These are phyloP conservation scores for Schizopygopsis malacanthus DNA, from an alignment of 2,797 vertebrate species.

Conservation along the genomic window DNA sequence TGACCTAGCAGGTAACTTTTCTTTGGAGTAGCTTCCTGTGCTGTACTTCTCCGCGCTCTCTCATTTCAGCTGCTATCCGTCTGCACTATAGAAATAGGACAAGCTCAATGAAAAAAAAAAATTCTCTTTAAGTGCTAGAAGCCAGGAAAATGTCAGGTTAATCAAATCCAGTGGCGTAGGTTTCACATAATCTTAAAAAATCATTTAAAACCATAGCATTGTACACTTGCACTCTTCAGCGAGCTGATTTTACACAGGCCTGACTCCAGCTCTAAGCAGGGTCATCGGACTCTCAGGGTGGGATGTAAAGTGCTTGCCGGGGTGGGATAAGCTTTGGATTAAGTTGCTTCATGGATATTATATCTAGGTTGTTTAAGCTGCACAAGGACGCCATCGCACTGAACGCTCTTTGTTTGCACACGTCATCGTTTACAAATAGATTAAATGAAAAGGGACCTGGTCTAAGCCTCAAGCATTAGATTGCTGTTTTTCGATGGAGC, in stretches of 20 bases:
- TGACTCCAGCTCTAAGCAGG: neutral
- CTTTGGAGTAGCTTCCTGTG: slow-evolving; percentile 5
- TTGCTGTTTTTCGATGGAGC: too few relatives aligned
- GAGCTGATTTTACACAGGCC: neutral
- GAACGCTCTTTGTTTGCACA: too few relatives aligned
- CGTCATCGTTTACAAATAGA: too few relatives aligned
- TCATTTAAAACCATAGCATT: neutral
- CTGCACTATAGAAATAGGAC: neutral
- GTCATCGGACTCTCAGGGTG: neutral
- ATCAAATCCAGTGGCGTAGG: neutral
- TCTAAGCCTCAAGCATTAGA: too few relatives aligned
- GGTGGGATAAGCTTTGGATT: neutral
- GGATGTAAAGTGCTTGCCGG: too few relatives aligned
- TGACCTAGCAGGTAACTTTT: slow-evolving; percentile 20
- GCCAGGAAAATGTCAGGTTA: neutral
- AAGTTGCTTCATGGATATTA: neutral
- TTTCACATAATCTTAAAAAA: neutral
- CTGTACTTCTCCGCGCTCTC: slow-evolving; percentile 1
- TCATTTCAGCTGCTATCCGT: neutral
- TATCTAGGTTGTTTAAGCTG: neutral
- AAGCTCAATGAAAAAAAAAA: neutral
- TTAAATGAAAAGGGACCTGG: too few relatives aligned
- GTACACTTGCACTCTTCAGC: neutral
- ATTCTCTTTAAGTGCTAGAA: neutral
- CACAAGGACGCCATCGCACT: too few relatives aligned